Base-by-base conservation (phyloP, 1,140 invertebrate genomes). In the Pinna nobilis region DNA sequence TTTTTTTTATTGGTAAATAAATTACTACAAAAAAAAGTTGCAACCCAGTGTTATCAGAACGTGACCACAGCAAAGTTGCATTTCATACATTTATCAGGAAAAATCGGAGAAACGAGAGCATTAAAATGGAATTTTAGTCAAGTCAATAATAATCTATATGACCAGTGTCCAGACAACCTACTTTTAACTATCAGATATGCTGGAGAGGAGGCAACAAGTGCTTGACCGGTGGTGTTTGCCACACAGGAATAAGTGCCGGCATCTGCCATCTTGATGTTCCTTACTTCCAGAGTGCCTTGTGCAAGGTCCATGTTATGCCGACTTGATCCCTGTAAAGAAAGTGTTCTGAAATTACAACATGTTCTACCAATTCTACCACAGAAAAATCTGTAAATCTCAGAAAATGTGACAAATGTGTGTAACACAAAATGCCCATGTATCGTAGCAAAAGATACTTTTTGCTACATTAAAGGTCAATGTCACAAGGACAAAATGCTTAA, bases 181-280 rank as follows among this genome's bases (percentile, higher is more conserved):
- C 92, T 92, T 88, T 90, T 92, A 25, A 94, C 91, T 71, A 87
- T 88, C 2, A 94, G 88, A n/a, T 84, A 89, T 1, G 93, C 93
- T 11, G 89, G 86, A 67, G 91, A 85, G 6, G 93, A 94, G 15
- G 87, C 73, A 9, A 93, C 84, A 1, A 92, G 89, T 23, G 89
- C 86, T 82, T 93, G 93, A 9, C 93, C 93, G 44, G 90, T 91
- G 23, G 93, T 94, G 41, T 89, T 89, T 18, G 94, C 91, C 74
- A 93, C 91, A 89, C 94, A 95, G 6, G 89, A 86, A 84, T 94
- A 95, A 51, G 90, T 89, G 4, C 93, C 94, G 72, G 91, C 90
- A 87, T 95, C 94, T 23, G 86, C 83, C 55, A 92, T 85, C 65
- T 91, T 88, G 1, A 92, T 91, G 65, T 90, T 90, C 30, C 90